Conservation (phyloP, 2,113 vertebrate species). For the Dendrocopos noguchii region DNA sequence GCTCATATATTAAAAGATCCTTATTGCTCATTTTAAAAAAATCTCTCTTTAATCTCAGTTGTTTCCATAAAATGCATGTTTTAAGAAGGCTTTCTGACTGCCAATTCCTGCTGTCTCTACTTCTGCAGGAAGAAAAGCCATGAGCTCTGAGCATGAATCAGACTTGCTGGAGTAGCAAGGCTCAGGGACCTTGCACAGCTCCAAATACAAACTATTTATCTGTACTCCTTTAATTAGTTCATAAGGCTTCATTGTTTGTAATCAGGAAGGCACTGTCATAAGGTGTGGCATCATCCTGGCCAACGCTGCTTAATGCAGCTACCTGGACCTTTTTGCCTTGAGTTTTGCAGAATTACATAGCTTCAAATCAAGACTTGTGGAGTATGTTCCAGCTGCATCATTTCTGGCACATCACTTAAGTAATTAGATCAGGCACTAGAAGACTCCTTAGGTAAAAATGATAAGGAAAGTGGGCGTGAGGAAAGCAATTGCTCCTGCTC, state of each 20-base stretch:
- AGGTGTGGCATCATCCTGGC: background rate
- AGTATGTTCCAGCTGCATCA: background rate
- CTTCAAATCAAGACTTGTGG: conserved; percentile 22
- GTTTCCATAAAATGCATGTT: background rate
- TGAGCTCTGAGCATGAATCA: background rate
- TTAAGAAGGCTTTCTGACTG: background rate
- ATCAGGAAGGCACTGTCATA: background rate
- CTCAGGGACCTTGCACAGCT: background rate
- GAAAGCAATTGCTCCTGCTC: background rate
- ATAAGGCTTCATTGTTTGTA: background rate
- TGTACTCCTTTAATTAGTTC: background rate
- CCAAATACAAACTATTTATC: background rate
- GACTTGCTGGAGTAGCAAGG: background rate
- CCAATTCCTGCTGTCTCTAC: background rate
- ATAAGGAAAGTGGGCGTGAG: conserved; percentile 3
- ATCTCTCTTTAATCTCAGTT: conserved; percentile 6
- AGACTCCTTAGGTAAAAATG: conserved; percentile 10
- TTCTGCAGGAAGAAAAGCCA: background rate
- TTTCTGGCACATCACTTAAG: background rate
- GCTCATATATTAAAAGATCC: background rate
- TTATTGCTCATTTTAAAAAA: background rate
- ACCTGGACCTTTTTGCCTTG: conserved; percentile 13
- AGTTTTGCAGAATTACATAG: conserved; percentile 36
- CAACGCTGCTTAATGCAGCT: background rate
- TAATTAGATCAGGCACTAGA: background rate